Base-by-base conservation (phyloP, 1,140 invertebrate genomes). In the Papilio dardanus region DNA sequence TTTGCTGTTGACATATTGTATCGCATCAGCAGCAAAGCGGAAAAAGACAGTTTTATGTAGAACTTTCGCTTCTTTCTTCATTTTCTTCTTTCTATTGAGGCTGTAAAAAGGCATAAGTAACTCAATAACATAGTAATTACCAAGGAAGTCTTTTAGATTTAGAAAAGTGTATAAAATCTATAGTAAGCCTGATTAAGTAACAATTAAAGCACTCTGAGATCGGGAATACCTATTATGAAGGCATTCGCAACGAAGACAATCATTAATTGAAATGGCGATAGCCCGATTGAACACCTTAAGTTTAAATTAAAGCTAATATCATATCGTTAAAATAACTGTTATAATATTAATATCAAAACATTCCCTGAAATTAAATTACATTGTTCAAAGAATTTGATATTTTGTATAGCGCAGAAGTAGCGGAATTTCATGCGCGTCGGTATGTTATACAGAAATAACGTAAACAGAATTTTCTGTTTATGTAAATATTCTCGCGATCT, bases 21-120 rank as follows among this genome's bases (percentile, higher is more conserved):
- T 86, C 80, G 78, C 79, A 91, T 91, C 91, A 92, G 91, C 91
- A 93, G 90, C 90, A 93, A 93, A 93, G 90, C 91, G 91, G 91
- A 93, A 93, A 93, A 93, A 93, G 91, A 93, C 91, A 93, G 91
- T 83, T 93, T 86, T 92, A 93, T 92, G 87, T 79, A 93, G 91
- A 93, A 93, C 91, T 89, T 83, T 83, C 68, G 6, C 65, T 86
- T 86, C 81, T 85, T 77, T 82, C 74, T 86, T 85, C 78, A 74
- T 74, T 46, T 69, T 12, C 76, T 31, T 54, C 21, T 12, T 24
- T 10, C 3, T 14, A 10, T 58, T 28, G 10, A 28, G 10, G 54
- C 54, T 14, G 1, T n/a, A 42, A 14, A 6, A 6, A 0, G 16
- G 4, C 10, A n/a, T 2, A 6, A 35, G 33, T 35, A 35, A 35